A percentile compares a stretch with the other conserved stretches of the same genome.
These are phyloP conservation scores for Latrodectus elegans DNA, from an alignment of 2,888 invertebrate genomes.

Conservation along the genomic window DNA sequence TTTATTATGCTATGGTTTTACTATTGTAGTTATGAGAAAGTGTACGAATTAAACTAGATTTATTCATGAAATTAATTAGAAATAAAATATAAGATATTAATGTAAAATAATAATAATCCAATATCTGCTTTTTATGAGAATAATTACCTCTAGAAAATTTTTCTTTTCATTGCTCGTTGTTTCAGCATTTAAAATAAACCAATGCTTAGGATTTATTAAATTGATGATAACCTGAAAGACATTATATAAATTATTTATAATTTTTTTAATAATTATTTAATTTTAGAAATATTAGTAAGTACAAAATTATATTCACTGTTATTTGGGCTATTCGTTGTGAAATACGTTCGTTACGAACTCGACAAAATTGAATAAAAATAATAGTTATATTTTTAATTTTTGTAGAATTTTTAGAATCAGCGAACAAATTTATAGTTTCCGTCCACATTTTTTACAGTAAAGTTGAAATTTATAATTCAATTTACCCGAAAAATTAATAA, in stretches of 20 bases:
- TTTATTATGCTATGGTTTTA: too few species aligned
- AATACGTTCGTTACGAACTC: conserved; percentile 32
- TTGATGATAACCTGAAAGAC: conserved; percentile 37
- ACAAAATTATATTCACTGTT: conserved; percentile 15
- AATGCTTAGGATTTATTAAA: conserved; percentile 28
- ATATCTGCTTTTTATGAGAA: neutral
- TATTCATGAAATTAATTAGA: neutral
- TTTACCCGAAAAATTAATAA: too few species aligned
- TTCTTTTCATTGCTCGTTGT: conserved; percentile 32
- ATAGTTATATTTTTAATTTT: conserved; percentile 27
- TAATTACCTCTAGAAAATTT: conserved; percentile 40
- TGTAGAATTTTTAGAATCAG: conserved; percentile 6
- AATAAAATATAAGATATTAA: too few species aligned
- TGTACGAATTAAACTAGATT: neutral
- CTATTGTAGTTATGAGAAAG: neutral
- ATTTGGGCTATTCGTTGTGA: conserved; percentile 40
- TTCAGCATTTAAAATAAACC: conserved; percentile 11
- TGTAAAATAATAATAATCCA: neutral
- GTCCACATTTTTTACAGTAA: neutral
- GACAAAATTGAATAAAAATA: conserved; percentile 23
- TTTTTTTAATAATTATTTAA: neutral
- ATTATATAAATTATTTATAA: neutral
- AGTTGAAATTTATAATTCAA: too few species aligned
- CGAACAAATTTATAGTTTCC: neutral
- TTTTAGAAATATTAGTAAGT: neutral